Evolutionary conservation across 2,113 vertebrate species (phyloP).

Genomic region (Fregata magnificens): DNA sequence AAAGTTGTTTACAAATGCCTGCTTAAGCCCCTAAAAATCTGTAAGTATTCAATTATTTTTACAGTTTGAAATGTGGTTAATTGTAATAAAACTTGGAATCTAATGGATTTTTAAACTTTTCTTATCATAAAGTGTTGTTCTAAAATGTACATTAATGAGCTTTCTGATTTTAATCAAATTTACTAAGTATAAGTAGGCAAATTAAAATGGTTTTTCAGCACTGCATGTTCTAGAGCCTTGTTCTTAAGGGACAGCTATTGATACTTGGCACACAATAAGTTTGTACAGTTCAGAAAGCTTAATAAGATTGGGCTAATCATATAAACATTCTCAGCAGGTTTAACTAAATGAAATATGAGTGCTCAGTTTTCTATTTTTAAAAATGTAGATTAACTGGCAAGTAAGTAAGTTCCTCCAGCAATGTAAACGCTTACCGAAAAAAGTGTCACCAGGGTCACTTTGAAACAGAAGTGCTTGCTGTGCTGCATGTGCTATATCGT

Average conservation of each 20-base stretch:
- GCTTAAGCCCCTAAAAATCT: conserved; percentile 56
- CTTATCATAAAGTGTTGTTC: background rate
- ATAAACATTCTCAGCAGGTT: background rate
- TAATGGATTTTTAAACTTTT: background rate
- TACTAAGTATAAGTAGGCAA: background rate
- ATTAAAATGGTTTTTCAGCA: background rate
- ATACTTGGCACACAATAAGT: background rate
- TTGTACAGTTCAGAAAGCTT: background rate
- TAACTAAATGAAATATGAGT: background rate
- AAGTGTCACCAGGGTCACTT: background rate
- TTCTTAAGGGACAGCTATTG: background rate
- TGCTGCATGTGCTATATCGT: rapidly evolving
- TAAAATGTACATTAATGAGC: background rate
- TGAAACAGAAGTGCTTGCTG: background rate
- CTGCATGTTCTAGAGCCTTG: background rate
- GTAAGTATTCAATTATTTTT: conserved; percentile 50
- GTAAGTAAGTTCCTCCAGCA: background rate
- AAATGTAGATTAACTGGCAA: background rate
- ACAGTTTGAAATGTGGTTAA: background rate
- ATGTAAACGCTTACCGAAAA: background rate
- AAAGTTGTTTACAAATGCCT: conserved; percentile 66
- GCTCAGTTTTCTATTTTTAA: background rate
- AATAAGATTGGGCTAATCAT: background rate
- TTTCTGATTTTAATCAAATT: background rate
- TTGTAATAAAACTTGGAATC: background rate